phyloP scores from a whole-genome alignment of 53 echinoderm and acorn worm genomes.

The Arbacia lixula region DNA sequence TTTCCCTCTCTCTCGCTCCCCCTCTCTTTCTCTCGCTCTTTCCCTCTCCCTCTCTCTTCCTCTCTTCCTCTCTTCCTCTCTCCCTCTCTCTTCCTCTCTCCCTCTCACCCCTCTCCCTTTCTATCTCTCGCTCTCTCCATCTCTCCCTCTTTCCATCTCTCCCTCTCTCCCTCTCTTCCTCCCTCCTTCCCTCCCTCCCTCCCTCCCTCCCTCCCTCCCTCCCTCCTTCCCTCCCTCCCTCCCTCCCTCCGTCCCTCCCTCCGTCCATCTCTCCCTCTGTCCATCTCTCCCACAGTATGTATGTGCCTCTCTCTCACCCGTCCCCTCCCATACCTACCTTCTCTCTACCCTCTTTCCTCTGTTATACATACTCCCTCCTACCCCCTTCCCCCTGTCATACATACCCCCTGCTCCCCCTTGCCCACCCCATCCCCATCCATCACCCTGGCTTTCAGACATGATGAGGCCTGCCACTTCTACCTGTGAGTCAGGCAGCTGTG shows the following conservation, averaged over 20 bases:
- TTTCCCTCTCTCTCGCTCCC: background rate
- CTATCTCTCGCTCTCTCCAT: background rate
- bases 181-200: background rate
- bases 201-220: background rate
- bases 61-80: background rate
- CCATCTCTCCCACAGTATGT: background rate
- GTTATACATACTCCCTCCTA: background rate
- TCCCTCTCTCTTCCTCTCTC: background rate
- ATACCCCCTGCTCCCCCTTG: background rate
- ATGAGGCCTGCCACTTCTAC: conserved; percentile 6
- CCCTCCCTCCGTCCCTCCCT: background rate
- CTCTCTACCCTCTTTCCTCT: background rate
- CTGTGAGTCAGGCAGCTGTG: conserved; percentile 8
- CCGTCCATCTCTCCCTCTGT: background rate
- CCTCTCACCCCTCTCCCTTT: background rate
- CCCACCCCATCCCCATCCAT: background rate
- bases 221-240: background rate
- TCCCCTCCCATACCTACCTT: background rate
- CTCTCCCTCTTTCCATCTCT: background rate
- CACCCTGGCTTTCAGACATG: background rate
- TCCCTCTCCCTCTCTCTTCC: background rate
- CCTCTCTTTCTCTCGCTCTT: background rate
- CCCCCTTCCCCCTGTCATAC: background rate
- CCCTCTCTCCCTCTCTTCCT: background rate
- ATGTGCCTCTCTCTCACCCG: background rate